Percentiles rank a stretch among this genome's conserved stretches.
phyloP scores from a whole-genome alignment of 2,113 vertebrate species.

The Boleophthalmus pectinirostris region DNA sequence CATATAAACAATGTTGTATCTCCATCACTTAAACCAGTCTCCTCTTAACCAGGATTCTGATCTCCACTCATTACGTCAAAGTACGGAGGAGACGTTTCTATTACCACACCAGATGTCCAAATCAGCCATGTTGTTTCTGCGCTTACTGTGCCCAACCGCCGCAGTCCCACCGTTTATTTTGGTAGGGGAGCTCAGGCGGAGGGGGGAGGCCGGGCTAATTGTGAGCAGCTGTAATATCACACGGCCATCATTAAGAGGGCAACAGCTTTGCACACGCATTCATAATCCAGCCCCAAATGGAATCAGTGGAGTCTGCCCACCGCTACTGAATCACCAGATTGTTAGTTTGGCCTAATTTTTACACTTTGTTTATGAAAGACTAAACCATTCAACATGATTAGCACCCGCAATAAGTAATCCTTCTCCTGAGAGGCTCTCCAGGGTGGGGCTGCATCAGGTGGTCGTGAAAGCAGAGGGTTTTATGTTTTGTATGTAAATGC shows the following conservation, averaged over 20 bases:
- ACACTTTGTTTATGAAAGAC: conserved; percentile 68
- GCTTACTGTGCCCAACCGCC: conserved; percentile 68
- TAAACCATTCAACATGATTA: conserved; percentile 75
- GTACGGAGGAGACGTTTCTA: conserved; percentile 65
- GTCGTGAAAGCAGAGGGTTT: neutral
- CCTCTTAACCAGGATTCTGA: conserved; percentile 49
- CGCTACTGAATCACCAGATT: conserved; percentile 70
- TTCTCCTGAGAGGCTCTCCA: conserved; percentile 36
- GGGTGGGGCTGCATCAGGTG: conserved; percentile 37
- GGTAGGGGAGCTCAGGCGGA: conserved; percentile 63
- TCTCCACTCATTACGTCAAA: conserved; percentile 69
- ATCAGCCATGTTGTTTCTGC: conserved; percentile 76
- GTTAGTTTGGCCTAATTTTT: conserved; percentile 70
- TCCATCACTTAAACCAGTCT: conserved; percentile 43
- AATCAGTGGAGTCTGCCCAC: conserved; percentile 40
- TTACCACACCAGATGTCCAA: conserved; percentile 72
- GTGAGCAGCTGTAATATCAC: conserved; percentile 78
- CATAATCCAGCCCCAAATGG: conserved; percentile 65
- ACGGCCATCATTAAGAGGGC: conserved; percentile 67
- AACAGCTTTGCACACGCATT: conserved; percentile 61
- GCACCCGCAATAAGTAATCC: conserved; percentile 69
- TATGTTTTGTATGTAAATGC: neutral
- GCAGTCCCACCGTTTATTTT: conserved; percentile 73
- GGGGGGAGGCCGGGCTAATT: conserved; percentile 69
- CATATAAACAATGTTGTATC: conserved; percentile 10